Conservation (phyloP, 1,140 invertebrate species). For the Heliconius nattereri region DNA sequence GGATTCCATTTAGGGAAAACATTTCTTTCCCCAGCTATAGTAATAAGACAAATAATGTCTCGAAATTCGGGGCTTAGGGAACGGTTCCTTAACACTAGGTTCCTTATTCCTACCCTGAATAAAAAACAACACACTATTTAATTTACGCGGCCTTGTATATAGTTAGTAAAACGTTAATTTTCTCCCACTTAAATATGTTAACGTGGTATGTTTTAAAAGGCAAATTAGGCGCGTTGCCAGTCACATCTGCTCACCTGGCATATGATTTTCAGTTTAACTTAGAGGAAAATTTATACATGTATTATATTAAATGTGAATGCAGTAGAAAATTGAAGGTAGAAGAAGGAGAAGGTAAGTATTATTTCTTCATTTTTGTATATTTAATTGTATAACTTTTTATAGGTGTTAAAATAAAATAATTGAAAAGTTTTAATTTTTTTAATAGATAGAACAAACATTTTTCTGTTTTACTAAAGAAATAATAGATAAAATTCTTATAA, state of each 20-base stretch:
- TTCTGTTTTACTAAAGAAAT: too few relatives aligned
- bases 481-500: too few relatives aligned
- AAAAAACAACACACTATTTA: background rate
- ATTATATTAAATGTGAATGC: background rate
- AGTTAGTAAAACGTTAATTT: background rate
- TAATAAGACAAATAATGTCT: too few relatives aligned
- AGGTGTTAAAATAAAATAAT: too few relatives aligned
- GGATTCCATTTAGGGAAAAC: too few relatives aligned
- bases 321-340: background rate
- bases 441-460: background rate
- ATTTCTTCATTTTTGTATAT: background rate
- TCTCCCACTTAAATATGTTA: constrained; percentile 17
- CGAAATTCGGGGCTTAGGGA: background rate
- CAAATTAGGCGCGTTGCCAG: constrained; percentile 20
- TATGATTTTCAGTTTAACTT: background rate
- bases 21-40: too few relatives aligned
- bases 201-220: constrained; percentile 16
- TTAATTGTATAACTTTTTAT: background rate
- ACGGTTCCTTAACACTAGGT: too few relatives aligned
- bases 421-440: background rate
- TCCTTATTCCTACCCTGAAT: too few relatives aligned
- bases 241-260: constrained; percentile 5
- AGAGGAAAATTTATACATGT: background rate
- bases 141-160: background rate
- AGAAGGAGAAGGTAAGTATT: background rate